Base-by-base conservation (phyloP, 2,888 invertebrate genomes). In the Caenorhabditis doughertyi region DNA sequence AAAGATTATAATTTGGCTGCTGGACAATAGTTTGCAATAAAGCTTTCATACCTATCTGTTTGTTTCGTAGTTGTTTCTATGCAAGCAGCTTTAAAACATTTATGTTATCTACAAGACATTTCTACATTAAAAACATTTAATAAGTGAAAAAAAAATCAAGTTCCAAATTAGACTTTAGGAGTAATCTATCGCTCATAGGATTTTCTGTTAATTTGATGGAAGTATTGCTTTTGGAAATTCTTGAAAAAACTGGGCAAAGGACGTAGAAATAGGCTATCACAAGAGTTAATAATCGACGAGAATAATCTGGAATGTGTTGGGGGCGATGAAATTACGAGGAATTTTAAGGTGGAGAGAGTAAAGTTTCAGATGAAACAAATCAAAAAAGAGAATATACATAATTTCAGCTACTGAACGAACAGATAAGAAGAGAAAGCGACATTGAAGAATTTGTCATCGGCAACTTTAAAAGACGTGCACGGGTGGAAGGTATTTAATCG, bases 401-500 rank as follows among this genome's bases (percentile, higher is more conserved):
- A 62, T 44, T 51, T 53, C 65, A 62, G 51, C 77, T 77, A 77
- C 65, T 65, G 35, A 49, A 73, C 51, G 27, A 27, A 51, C 39
- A 9, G 21, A 11, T 8, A 16, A 29, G 42, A 8, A 18, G 13
- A 55, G 58, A 71, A 71, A 56, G 56, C 44, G 71, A 32, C 35
- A 35, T 47, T 25, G 42, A 21, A 42, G 51, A 27, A 29, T n/a
- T 13, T 18, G 25, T 51, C 29, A 32, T 35, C 44, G 11, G 32
- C n/a, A n/a, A 11, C 47, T 53, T 47, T n/a, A 39, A 51, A 49
- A 58, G 67, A 58, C 35, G 67, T 8, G 32, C 39, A 39, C 27
- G 9, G 39, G 47, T 47, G 18, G 27, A 16, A 29, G 47, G 23
- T 29, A 32, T 70, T 81, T 88, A 91, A 79, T 91, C 91, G 85